Conservation (phyloP, 2,888 invertebrate genomes). For the Tiliacea citrago region DNA sequence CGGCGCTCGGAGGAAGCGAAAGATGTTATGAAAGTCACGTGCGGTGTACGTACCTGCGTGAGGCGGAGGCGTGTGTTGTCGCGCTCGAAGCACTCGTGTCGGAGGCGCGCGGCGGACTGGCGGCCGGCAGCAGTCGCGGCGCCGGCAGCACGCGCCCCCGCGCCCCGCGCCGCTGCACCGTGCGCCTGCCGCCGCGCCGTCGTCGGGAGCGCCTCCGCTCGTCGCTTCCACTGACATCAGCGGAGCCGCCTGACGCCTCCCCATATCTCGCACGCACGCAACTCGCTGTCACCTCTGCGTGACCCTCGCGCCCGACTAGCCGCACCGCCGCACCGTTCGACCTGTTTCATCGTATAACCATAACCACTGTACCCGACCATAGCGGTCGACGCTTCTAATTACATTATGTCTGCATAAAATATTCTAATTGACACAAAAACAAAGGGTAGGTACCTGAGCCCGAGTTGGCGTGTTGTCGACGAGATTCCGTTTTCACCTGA, state of each 20-base stretch:
- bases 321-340: constrained; percentile 61
- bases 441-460: constrained; percentile 16
- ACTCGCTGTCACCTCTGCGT: constrained; percentile 83
- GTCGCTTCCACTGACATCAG: constrained; percentile 82
- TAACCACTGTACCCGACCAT: constrained; percentile 52
- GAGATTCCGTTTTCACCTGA: constrained; percentile 29
- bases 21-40: constrained; percentile 75
- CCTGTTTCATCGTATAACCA: constrained; percentile 57
- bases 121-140: constrained; percentile 81
- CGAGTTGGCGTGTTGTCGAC: constrained; percentile 9
- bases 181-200: constrained; percentile 76
- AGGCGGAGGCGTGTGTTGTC: constrained; percentile 75
- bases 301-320: constrained; percentile 77
- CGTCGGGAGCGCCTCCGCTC: constrained; percentile 79
- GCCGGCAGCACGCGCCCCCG: constrained; percentile 84
- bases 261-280: constrained; percentile 81
- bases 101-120: constrained; percentile 89
- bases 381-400: constrained; percentile 56
- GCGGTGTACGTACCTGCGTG: constrained; percentile 85
- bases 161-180: constrained; percentile 86
- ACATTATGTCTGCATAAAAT: constrained; percentile 47
- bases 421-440: constrained; percentile 38
- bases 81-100: constrained; percentile 85
- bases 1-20: constrained; percentile 56
- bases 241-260: constrained; percentile 78